Evolutionary conservation across 2,113 vertebrate genomes (phyloP), one percentile per base, ranked within the genome.

Genomic region (Peucedramus taeniatus): DNA sequence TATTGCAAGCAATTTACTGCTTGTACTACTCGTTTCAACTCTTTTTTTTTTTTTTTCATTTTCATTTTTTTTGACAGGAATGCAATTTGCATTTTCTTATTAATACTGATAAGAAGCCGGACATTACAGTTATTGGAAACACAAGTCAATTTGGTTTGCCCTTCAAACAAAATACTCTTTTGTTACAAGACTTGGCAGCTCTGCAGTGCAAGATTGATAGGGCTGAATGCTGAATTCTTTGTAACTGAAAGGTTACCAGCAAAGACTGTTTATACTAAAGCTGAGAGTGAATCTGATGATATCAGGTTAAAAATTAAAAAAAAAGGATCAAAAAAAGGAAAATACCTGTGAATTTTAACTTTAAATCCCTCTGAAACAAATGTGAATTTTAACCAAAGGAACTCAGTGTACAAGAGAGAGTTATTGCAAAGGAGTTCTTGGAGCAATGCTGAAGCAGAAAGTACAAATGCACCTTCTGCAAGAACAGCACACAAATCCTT

Each of bases 1-100:
- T 45, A 92, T 75, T 92, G 92, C 60, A 92, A 91, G 77, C 54
- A 96, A 94, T 96, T 96, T 90, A 68, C 59, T 87, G 60, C 93
- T 90, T 65, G 56, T 87, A 64, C 37, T 54, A 54, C 18, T 85
- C 49, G 9, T 92, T 95, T 97, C 75, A 92, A 87, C 51, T 47
- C 49, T 83, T 96, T 47, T 69, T 86, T 89, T 72, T 77, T 76
- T n/a, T 14, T 86, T 89, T 97, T 37, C 57, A 37, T 60, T 60
- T 26, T 24, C 69, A 76, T 49, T 86, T 81, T 81, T 83, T 95
- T 82, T 93, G 94, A 96, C 71, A 24, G 64, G 57, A 89, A 94
- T 65, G 33, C 30, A 96, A 95, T 97, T 97, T 97, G 80, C 87
- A 93, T 97, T 94, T 96, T 77, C 61, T 95, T 96, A 94, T 96